Evolutionary conservation across 1,140 invertebrate species (phyloP).

Genomic region (Leptinotarsa defecta): DNA sequence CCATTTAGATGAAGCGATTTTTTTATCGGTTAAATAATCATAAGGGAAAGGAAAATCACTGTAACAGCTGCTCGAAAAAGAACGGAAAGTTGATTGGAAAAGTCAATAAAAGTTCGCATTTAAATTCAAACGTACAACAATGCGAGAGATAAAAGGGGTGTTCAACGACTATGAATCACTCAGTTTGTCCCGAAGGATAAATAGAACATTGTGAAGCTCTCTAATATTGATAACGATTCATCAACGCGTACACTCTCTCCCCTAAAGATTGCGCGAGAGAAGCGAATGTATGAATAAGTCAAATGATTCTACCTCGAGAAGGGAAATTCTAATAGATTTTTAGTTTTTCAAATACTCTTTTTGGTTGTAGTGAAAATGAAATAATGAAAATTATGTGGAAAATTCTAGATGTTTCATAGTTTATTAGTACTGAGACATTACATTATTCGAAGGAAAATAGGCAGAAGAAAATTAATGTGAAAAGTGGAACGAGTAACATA

Average conservation of each 20-base stretch:
- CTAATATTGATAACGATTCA: conserved; percentile 17
- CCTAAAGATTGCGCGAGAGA: background rate
- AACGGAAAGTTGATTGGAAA: background rate
- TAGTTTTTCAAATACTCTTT: too few relatives aligned
- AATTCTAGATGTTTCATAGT: too few relatives aligned
- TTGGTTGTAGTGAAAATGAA: too few relatives aligned
- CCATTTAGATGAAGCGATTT: too few relatives aligned
- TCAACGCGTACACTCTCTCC: background rate
- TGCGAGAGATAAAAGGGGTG: conserved; percentile 17
- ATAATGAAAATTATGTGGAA: too few relatives aligned
- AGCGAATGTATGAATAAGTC: background rate
- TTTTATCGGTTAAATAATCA: too few relatives aligned
- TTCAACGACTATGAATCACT: conserved; percentile 21
- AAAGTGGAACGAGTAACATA: too few relatives aligned
- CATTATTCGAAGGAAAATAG: too few relatives aligned
- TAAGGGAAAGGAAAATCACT: background rate
- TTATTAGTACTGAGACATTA: too few relatives aligned
- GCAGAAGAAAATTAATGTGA: too few relatives aligned
- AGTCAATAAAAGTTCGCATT: conserved; percentile 8
- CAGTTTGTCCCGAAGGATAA: conserved; percentile 12
- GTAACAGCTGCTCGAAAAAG: background rate
- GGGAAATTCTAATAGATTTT: too few relatives aligned
- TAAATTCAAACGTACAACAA: conserved; percentile 13
- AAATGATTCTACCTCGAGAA: too few relatives aligned
- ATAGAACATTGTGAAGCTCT: conserved; percentile 12